These are phyloP conservation scores for Onychomys leucogaster DNA, from an alignment of 2,797 vertebrate species.

Conservation along the genomic window DNA sequence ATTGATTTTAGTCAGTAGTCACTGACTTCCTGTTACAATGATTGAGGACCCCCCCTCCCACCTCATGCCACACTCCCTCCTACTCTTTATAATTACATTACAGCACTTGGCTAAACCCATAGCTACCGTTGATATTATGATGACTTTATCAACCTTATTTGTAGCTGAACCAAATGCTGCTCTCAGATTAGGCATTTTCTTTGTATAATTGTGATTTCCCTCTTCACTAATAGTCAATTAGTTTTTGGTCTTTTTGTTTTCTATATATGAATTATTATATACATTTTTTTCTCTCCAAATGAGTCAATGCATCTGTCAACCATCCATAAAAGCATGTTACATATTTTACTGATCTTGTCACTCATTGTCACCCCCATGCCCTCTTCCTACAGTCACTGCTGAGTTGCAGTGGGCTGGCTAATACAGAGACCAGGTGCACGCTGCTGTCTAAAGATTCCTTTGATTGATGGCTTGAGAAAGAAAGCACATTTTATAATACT, in stretches of 20 bases:
- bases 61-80: not conserved
- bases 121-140: not conserved
- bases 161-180: not conserved
- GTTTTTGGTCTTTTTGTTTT: not conserved
- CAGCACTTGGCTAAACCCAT: not conserved
- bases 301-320: not conserved
- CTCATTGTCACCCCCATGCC: accelerated
- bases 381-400: not conserved
- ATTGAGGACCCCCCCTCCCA: not conserved
- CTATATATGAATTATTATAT: not conserved
- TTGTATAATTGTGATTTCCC: not conserved
- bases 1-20: slow-evolving; percentile 40
- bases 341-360: not conserved
- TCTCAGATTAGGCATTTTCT: not conserved
- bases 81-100: not conserved
- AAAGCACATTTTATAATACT: not conserved
- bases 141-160: slow-evolving; percentile 8
- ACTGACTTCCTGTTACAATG: slow-evolving; percentile 12
- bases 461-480: not conserved
- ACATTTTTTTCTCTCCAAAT: not conserved
- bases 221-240: not conserved
- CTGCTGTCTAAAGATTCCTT: not conserved
- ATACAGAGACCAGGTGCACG: not conserved
- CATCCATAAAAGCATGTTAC: not conserved
- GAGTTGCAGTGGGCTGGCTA: not conserved